phyloP scores from a whole-genome alignment of 1,140 invertebrate species.

The Pseudomyrmex gracilis region DNA sequence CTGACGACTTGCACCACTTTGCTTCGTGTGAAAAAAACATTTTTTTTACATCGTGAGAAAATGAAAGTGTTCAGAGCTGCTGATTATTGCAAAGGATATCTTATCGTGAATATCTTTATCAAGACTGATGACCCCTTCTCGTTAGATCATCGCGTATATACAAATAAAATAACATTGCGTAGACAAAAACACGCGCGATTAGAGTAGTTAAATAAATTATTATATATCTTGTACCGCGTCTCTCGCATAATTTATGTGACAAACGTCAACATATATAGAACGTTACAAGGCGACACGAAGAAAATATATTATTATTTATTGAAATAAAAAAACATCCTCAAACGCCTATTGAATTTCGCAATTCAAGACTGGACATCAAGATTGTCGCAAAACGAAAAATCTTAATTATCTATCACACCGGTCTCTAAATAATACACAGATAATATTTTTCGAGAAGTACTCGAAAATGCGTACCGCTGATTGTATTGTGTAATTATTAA shows the following conservation, averaged over 20 bases:
- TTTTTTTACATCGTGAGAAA: conserved; percentile 4
- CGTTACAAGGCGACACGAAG: not conserved
- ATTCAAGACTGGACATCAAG: conserved; percentile 17
- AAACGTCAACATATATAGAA: conserved; percentile 46
- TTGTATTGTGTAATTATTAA: not conserved
- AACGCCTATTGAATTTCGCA: conserved; percentile 27
- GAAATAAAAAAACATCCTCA: not conserved
- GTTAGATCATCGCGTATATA: conserved; percentile 53
- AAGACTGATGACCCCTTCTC: conserved; percentile 59
- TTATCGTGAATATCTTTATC: conserved; percentile 47
- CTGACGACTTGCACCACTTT: conserved; percentile 15
- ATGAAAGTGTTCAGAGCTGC: conserved; percentile 5
- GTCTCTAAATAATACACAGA: not conserved
- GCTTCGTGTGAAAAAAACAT: not conserved
- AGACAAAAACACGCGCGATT: conserved; percentile 38
- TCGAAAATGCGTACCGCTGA: not conserved
- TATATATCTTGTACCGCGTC: conserved; percentile 44
- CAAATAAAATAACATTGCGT: conserved; percentile 5
- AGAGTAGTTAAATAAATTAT: conserved; percentile 57
- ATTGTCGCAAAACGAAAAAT: not conserved
- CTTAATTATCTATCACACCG: conserved; percentile 13
- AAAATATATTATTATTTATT: conserved; percentile 47
- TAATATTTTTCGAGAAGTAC: too few species aligned
- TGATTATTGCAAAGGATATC: conserved; percentile 14
- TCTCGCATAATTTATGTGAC: conserved; percentile 56